phyloP scores from a whole-genome alignment of 92 coral and sea anemone genomes.

The Epizoanthus scotinus region DNA sequence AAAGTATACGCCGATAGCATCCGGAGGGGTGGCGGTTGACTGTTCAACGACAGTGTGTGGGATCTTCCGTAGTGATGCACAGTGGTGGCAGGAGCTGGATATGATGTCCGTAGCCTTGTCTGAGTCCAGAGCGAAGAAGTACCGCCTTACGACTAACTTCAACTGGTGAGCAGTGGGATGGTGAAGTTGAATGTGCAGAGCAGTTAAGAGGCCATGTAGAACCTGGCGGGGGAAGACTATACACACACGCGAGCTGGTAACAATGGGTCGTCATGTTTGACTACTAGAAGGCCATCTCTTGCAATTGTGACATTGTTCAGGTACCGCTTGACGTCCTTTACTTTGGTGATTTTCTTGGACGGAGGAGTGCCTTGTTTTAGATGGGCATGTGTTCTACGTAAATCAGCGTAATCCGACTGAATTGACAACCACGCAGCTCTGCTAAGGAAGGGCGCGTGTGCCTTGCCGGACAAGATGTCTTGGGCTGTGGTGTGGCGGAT shows the following conservation, averaged over 20 bases:
- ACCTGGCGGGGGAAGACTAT: slow-evolving; percentile 27
- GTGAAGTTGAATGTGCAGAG: slow-evolving; percentile 14
- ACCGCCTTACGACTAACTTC: too few relatives aligned
- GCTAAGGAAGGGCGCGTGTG: neutral
- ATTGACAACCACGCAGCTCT: slow-evolving; percentile 3
- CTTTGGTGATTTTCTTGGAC: slow-evolving; percentile 18
- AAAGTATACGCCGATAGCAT: slow-evolving; percentile 26
- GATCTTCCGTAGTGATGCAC: neutral
- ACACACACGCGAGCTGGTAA: neutral
- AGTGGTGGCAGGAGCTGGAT: neutral
- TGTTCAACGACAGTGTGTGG: slow-evolving; percentile 30
- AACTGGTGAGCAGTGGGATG: slow-evolving; percentile 29
- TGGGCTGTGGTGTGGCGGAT: neutral
- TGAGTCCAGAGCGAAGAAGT: slow-evolving; percentile 2
- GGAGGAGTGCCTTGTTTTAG: slow-evolving; percentile 35
- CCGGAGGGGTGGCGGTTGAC: slow-evolving; percentile 32
- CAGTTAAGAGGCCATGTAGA: slow-evolving; percentile 5
- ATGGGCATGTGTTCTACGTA: slow-evolving; percentile 19
- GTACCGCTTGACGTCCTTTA: too few relatives aligned
- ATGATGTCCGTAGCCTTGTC: neutral
- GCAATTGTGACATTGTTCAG: slow-evolving; percentile 12
- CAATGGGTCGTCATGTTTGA: slow-evolving; percentile 2
- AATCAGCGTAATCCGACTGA: slow-evolving; percentile 17
- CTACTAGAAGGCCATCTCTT: slow-evolving; percentile 17
- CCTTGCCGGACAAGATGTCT: neutral